Evolutionary conservation across 2,113 vertebrate species (phyloP), one percentile per base, ranked within the genome.

Genomic region (Corythoichthys intestinalis): DNA sequence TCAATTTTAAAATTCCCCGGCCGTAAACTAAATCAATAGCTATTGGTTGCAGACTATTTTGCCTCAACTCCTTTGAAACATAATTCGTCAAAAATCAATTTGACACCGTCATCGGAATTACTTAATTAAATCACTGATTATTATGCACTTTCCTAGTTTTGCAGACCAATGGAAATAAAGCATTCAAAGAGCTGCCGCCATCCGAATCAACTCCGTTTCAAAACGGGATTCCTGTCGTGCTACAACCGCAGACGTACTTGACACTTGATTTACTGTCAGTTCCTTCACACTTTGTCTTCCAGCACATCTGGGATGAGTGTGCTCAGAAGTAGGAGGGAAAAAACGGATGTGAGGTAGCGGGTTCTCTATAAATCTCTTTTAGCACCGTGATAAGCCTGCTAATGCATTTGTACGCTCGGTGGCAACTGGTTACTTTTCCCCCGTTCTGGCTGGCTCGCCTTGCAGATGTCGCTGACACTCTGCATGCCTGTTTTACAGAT

Each of bases 281-380:
- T 53, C 54, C 48, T 54, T 59, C 61, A 58, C 28, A 54, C 38
- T 59, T 13, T 34, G 15, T 54, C 56, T 56, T 57, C 20, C 35
- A n/a, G 49, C 59, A 39, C 72, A 65, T 69, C 49, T 73, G 72
- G 63, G 54, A 48, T 52, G 41, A 63, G 61, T 38, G 15, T 69
- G 52, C 41, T 46, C 5, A 28, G 44, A 63, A 20, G 17, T 6
- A 63, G 57, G 57, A 13, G 6, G 14, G 2, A 41, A 35, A 63
- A 15, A 73, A 60, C 13, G 53, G 63, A 70, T 66, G 15, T 64
- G 34, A 41, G 60, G 50, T 53, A 63, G 46, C 3, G 3, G 50
- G 57, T 70, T 50, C 2, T 4, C 54, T 65, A 66, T 79, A 64
- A 79, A 79, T 84, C 69, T 77, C 53, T 48, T 56, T 46, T 59